phyloP scores from a whole-genome alignment of 2,797 vertebrate species.

The Poeciliopsis turneri region DNA sequence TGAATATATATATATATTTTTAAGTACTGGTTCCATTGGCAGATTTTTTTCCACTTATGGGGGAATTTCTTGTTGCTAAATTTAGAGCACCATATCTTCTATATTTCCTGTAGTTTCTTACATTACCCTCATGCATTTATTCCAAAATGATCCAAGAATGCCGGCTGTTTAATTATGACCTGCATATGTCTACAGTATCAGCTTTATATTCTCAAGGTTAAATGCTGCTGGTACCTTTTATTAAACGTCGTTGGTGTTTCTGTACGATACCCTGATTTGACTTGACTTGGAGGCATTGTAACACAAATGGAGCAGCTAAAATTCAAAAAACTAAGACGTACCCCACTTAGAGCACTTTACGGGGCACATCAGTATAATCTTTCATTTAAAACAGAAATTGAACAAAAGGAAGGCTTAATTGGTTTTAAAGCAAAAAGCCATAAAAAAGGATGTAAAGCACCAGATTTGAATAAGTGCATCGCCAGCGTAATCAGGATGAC shows the following conservation, averaged over 20 bases:
- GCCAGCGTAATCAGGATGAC: constrained; percentile 35
- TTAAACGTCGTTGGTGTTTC: not conserved
- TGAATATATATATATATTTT: not conserved
- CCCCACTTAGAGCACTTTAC: not conserved
- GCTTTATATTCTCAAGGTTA: not conserved
- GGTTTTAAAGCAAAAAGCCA: not conserved
- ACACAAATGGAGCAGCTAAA: not conserved
- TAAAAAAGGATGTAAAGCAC: constrained; percentile 15
- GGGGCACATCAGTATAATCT: not conserved
- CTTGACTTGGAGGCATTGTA: not conserved
- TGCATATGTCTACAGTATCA: not conserved
- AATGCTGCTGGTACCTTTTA: not conserved
- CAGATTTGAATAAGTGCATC: constrained; percentile 18
- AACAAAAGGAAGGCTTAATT: not conserved
- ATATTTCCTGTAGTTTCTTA: not conserved
- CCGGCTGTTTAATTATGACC: not conserved
- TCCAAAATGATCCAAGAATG: not conserved
- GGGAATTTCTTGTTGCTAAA: not conserved
- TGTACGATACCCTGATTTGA: not conserved
- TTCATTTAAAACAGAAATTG: not conserved
- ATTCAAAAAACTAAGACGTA: not conserved
- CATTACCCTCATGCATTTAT: not conserved
- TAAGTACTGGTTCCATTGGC: no score
- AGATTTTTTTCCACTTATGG: no score
- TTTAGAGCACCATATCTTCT: not conserved